Evolutionary conservation across 2,113 vertebrate species (phyloP).

Genomic region (Pimephales promelas): DNA sequence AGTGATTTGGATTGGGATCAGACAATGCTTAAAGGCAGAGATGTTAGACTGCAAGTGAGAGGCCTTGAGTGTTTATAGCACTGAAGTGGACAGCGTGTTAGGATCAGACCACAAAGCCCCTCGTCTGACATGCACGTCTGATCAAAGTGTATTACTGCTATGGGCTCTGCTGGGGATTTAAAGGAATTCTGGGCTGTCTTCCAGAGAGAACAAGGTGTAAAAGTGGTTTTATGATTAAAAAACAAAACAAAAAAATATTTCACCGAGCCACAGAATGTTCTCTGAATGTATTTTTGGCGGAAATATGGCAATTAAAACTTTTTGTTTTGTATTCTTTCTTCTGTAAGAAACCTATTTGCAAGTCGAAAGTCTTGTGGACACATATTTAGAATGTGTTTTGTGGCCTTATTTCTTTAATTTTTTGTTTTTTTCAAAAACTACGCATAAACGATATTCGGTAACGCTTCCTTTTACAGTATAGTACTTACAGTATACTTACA

Average conservation of each 20-base stretch:
- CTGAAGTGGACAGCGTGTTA: constrained; percentile 73
- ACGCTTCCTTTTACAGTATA: no score
- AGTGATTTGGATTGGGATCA: constrained; percentile 63
- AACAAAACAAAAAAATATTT: background rate
- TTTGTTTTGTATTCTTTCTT: background rate
- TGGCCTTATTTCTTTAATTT: no score
- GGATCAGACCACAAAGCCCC: constrained; percentile 83
- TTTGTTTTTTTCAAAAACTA: no score
- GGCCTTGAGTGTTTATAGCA: constrained; percentile 66
- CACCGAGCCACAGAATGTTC: background rate
- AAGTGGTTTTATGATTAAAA: background rate
- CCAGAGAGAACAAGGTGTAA: constrained; percentile 1
- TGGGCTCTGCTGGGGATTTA: constrained; percentile 40
- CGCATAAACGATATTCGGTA: no score
- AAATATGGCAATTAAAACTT: background rate
- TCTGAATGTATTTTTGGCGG: background rate
- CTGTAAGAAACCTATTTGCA: background rate
- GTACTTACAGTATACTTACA: no score
- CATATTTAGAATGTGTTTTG: no score
- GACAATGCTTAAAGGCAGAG: constrained; percentile 52
- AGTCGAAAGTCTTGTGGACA: no score
- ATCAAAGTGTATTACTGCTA: constrained; percentile 40
- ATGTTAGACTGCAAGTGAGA: constrained; percentile 60
- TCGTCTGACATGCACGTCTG: constrained; percentile 79
- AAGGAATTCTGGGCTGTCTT: constrained; percentile 22